A percentile compares a stretch with the other conserved stretches of the same genome.
phyloP scores from a whole-genome alignment of 35 echinoderm and acorn worm genomes.

The Apostichopus californicus region DNA sequence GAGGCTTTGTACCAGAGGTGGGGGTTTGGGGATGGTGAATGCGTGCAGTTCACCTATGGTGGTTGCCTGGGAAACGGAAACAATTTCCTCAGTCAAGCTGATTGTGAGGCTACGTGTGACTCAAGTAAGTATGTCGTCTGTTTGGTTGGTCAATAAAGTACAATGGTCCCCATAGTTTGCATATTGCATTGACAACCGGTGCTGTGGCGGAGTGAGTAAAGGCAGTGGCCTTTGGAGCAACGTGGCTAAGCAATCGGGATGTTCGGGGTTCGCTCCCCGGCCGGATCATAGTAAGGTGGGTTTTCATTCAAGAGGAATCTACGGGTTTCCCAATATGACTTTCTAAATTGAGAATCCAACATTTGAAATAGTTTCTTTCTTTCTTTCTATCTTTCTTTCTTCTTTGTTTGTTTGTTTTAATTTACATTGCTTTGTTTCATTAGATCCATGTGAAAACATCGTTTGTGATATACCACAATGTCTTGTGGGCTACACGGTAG shows the following conservation, averaged over 20 bases:
- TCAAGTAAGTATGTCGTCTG: background rate
- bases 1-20: constrained; percentile 16
- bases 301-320: too few relatives aligned
- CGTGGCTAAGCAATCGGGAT: too few relatives aligned
- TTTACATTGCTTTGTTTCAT: too few relatives aligned
- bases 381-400: background rate
- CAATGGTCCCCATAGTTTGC: too few relatives aligned
- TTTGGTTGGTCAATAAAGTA: too few relatives aligned
- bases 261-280: too few relatives aligned
- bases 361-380: background rate
- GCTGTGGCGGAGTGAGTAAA: too few relatives aligned
- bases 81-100: constrained; percentile 14
- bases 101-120: constrained; percentile 13
- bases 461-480: background rate
- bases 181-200: too few relatives aligned
- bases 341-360: too few relatives aligned
- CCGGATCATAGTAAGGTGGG: too few relatives aligned
- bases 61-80: constrained; percentile 62
- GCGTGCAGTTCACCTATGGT: constrained; percentile 56
- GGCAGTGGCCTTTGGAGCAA: too few relatives aligned
- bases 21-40: constrained; percentile 24
- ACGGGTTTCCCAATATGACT: too few relatives aligned
- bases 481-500: background rate
- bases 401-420: background rate
- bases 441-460: constrained; percentile 3